phyloP scores from a whole-genome alignment of 2,888 invertebrate genomes.

The Scelioninae gen. 2 region DNA sequence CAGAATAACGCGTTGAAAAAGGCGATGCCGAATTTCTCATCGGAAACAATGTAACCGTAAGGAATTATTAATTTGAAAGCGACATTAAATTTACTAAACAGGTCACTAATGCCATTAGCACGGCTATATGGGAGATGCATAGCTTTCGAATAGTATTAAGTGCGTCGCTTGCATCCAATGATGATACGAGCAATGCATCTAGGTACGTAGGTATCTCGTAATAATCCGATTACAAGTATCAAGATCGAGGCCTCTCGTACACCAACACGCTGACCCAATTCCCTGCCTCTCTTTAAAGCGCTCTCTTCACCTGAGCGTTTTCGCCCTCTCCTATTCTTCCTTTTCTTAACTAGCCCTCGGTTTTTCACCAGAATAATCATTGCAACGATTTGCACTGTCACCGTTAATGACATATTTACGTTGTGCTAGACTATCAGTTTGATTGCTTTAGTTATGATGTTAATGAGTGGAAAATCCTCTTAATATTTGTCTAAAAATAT shows the following conservation, averaged over 20 bases:
- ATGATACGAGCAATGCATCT: conserved; percentile 56
- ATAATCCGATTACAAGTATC: conserved; percentile 57
- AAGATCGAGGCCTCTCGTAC: conserved; percentile 53
- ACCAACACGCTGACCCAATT: conserved; percentile 53
- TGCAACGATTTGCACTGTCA: conserved; percentile 34
- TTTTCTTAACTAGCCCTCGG: background rate
- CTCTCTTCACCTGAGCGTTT: conserved; percentile 31
- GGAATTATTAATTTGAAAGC: conserved; percentile 49
- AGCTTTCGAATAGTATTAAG: conserved; percentile 57
- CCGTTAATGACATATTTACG: conserved; percentile 29
- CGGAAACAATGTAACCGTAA: conserved; percentile 45
- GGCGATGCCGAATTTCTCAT: conserved; percentile 1
- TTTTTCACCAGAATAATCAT: conserved; percentile 34
- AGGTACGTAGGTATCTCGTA: conserved; percentile 53
- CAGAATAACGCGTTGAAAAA: background rate
- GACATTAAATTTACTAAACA: conserved; percentile 35
- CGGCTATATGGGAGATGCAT: conserved; percentile 48
- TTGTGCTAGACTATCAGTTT: too few relatives aligned
- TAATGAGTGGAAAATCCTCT: too few relatives aligned
- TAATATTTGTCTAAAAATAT: too few relatives aligned
- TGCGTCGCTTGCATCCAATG: conserved; percentile 50
- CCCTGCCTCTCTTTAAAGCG: conserved; percentile 14
- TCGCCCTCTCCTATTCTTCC: conserved; percentile 5
- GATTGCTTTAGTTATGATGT: too few relatives aligned
- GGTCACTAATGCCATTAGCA: conserved; percentile 46